Base-by-base conservation (phyloP, 2,797 vertebrate genomes). In the Micrastur ruficollis region DNA sequence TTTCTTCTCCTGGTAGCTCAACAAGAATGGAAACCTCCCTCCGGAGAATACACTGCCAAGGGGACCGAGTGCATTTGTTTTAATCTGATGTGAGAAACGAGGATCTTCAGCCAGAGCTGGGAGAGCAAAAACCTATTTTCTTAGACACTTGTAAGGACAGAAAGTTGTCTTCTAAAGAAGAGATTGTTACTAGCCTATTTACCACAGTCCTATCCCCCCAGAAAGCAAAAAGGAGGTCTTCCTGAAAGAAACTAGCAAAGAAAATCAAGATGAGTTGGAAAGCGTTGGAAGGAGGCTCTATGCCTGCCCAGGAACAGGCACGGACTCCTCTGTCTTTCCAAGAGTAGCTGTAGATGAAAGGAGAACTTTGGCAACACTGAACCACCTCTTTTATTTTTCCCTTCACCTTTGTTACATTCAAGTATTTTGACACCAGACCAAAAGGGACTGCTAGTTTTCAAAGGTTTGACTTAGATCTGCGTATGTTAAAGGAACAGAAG, bases 21-120 rank as follows among this genome's bases (percentile, higher is more conserved):
- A 12, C 34, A 29, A 34, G 78, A 40, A 62, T 9, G 50, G 58
- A 83, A 68, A 68, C 40, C 9, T 81, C 34, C 47, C 65, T 61
- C 55, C 46, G 15, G 73, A 52, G 73, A 53, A 83, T 25, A 27
- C 0, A 0, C 23, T 46, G 66, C 68, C 81, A 62, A 5, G 9
- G 65, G 65, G 81, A 76, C 34, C 0, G 0, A 80, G 46, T 1
- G 8, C 3, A 0, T 50, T 23, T 29, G 16, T 53, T 42, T 67
- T 22, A n/a, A 27, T 20, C 59, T 18, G 34, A 29, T 26, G 40
- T 12, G 15, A 70, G 40, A 68, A 31, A 86, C 0, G 2, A 46
- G 20, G 47, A 66, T 27, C 81, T 67, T 47, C 72, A 89, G 50
- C 20, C 21, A 16, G 20, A 73, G 50, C 11, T 11, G 15, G 31